These are phyloP conservation scores for Xestia xanthographa DNA, from an alignment of 2,888 invertebrate genomes.

Conservation along the genomic window DNA sequence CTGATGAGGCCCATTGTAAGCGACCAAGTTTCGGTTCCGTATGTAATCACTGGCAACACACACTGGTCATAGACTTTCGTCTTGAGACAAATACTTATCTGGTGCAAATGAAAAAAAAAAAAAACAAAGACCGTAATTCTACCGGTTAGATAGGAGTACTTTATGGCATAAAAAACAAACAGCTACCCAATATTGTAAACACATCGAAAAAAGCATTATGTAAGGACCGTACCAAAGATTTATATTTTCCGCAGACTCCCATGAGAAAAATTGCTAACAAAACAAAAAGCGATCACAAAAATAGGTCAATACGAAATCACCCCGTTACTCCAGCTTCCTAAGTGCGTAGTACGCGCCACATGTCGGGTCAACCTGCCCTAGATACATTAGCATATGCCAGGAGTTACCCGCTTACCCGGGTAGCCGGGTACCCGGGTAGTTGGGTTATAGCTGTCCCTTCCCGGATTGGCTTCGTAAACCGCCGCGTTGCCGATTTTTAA, in stretches of 20 bases:
- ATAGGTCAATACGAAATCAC: constrained; percentile 36
- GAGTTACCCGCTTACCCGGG: constrained; percentile 29
- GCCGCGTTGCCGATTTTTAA: constrained; percentile 53
- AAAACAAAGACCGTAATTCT: not conserved
- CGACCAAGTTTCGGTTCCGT: too few relatives aligned
- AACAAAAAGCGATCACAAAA: constrained; percentile 29
- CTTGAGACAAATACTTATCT: too few relatives aligned
- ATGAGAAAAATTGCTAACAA: constrained; percentile 23
- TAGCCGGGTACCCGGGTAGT: constrained; percentile 25
- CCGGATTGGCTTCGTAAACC: constrained; percentile 51
- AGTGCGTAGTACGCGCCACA: constrained; percentile 43
- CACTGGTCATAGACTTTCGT: too few relatives aligned
- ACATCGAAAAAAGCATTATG: not conserved
- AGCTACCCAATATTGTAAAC: too few relatives aligned
- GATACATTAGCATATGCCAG: constrained; percentile 55
- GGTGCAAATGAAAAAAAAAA: not conserved
- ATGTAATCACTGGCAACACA: too few relatives aligned
- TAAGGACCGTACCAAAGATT: not conserved
- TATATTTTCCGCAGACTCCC: not conserved
- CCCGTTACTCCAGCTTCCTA: constrained; percentile 15
- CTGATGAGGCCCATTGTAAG: too few relatives aligned
- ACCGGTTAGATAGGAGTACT: not conserved
- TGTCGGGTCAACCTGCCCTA: constrained; percentile 50
- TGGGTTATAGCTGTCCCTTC: constrained; percentile 51
- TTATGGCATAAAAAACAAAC: not conserved